phyloP scores from a whole-genome alignment of 1,140 invertebrate species.

The Idris sp. region DNA sequence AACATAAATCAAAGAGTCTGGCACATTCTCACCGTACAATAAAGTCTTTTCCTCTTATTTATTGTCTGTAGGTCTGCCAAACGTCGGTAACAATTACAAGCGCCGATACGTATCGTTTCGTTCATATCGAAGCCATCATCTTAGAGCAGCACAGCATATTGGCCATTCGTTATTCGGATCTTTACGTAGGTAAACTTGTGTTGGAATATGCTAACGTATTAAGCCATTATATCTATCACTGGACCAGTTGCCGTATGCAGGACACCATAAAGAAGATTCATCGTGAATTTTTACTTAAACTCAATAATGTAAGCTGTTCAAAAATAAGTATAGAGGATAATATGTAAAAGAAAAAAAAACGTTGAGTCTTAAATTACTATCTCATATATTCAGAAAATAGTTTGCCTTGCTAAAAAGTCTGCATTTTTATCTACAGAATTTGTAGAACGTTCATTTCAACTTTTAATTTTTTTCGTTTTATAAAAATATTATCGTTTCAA shows the following conservation, averaged over 20 bases:
- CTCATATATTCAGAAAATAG: too few relatives aligned
- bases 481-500: too few relatives aligned
- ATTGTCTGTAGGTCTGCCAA: conserved; percentile 59
- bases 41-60: conserved; percentile 64
- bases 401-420: too few relatives aligned
- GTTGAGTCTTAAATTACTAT: too few relatives aligned
- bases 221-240: conserved; percentile 37
- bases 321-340: too few relatives aligned
- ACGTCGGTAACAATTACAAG: conserved; percentile 63
- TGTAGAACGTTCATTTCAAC: too few relatives aligned
- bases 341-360: too few relatives aligned
- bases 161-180: conserved; percentile 53
- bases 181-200: conserved; percentile 28
- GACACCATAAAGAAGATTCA: conserved; percentile 11
- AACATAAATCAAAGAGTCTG: conserved; percentile 59
- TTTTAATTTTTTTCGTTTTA: too few relatives aligned
- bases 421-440: too few relatives aligned
- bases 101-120: conserved; percentile 56
- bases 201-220: conserved; percentile 29
- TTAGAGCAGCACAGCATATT: conserved; percentile 44
- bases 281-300: conserved; percentile 17
- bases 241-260: conserved; percentile 25
- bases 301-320: conserved; percentile 14
- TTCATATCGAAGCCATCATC: conserved; percentile 58
- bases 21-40: conserved; percentile 61